These are phyloP conservation scores for Xenentodon cancila DNA, from an alignment of 2,797 vertebrate species.

Conservation along the genomic window DNA sequence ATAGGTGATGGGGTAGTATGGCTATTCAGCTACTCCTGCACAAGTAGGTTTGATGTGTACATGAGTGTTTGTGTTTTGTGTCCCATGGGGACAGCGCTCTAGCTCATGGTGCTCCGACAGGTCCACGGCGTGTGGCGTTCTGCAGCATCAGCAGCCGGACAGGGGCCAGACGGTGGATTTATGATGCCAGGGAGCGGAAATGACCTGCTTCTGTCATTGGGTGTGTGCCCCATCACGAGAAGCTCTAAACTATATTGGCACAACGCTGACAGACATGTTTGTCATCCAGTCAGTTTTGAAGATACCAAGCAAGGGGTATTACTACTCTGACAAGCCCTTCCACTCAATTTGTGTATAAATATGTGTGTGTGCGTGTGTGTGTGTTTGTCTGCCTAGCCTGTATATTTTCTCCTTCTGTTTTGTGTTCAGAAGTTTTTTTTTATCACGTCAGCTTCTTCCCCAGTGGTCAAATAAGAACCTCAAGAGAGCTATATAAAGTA, in stretches of 20 bases:
- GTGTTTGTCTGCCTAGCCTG: slow-evolving; percentile 13
- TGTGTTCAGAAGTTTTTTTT: neutral
- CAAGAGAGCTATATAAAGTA: slow-evolving; percentile 3
- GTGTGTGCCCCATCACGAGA: slow-evolving; percentile 87
- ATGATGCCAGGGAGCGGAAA: slow-evolving; percentile 83
- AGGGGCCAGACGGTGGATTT: slow-evolving; percentile 86
- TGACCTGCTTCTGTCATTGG: slow-evolving; percentile 89
- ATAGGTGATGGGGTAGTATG: slow-evolving; percentile 39
- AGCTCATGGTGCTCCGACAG: slow-evolving; percentile 80
- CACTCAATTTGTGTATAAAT: slow-evolving; percentile 48
- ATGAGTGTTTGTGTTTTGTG: slow-evolving; percentile 18
- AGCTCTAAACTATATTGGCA: slow-evolving; percentile 88
- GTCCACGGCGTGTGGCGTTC: slow-evolving; percentile 78
- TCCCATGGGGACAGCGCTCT: slow-evolving; percentile 65
- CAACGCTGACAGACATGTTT: slow-evolving; percentile 86
- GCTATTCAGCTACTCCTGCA: slow-evolving; percentile 1
- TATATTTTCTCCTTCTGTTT: slow-evolving; percentile 8
- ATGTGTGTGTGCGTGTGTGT: slow-evolving; percentile 12
- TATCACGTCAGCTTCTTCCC: slow-evolving; percentile 7
- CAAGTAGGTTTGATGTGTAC: slow-evolving; percentile 17
- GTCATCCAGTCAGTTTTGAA: slow-evolving; percentile 87
- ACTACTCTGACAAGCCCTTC: slow-evolving; percentile 80
- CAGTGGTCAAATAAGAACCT: slow-evolving; percentile 10
- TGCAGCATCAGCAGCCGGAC: slow-evolving; percentile 87
- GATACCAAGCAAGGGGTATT: slow-evolving; percentile 83